phyloP scores from a whole-genome alignment of 2,888 invertebrate genomes.

The Ophion ellenae region DNA sequence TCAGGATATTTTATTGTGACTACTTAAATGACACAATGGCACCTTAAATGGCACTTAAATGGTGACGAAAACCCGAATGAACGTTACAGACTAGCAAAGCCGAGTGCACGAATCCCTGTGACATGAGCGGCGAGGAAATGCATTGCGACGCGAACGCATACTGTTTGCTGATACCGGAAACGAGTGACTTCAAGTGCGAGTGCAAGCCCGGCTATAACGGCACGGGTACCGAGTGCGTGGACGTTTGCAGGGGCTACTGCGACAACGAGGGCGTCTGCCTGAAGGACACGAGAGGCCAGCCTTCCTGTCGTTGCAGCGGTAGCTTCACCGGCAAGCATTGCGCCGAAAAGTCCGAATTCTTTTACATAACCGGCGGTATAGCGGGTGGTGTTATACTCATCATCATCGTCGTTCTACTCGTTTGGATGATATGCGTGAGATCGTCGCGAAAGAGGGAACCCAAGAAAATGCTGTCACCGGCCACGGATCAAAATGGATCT shows the following conservation, averaged over 20 bases:
- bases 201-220: constrained; percentile 97
- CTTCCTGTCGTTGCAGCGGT: constrained; percentile 95
- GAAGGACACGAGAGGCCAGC: constrained; percentile 92
- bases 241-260: constrained; percentile 93
- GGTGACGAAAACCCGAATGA: constrained; percentile 16
- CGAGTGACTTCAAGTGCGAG: constrained; percentile 94
- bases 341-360: constrained; percentile 96
- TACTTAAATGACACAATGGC: too few relatives aligned
- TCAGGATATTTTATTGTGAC: too few relatives aligned
- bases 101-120: constrained; percentile 96
- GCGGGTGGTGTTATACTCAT: constrained; percentile 97
- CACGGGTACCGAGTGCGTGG: constrained; percentile 92
- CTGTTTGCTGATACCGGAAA: constrained; percentile 93
- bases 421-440: constrained; percentile 99
- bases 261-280: constrained; percentile 95
- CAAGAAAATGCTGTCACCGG: constrained; percentile 94
- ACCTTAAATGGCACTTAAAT: too few relatives aligned
- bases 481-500: constrained; percentile 95
- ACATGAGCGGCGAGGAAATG: constrained; percentile 92
- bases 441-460: constrained; percentile 95
- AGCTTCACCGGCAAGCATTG: constrained; percentile 96
- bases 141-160: constrained; percentile 95
- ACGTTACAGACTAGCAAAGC: constrained; percentile 88
- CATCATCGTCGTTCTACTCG: constrained; percentile 95
- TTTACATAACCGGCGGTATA: constrained; percentile 97